phyloP scores from a whole-genome alignment of 2,888 invertebrate genomes.

The Labia minor region DNA sequence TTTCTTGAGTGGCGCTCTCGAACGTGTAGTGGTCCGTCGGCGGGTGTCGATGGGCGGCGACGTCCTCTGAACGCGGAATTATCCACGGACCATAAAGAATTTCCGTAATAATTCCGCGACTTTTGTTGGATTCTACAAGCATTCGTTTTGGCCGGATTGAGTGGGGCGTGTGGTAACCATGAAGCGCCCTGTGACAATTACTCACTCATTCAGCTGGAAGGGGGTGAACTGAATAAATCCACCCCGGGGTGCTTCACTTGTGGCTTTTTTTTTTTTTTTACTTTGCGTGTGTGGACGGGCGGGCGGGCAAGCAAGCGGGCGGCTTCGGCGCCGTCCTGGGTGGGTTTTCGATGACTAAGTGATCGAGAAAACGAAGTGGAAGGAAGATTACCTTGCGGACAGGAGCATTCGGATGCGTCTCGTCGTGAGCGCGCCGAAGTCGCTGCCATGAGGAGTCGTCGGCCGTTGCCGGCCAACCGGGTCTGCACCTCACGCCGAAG shows the following conservation, averaged over 20 bases:
- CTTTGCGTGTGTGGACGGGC: too few species aligned
- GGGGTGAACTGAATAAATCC: background rate
- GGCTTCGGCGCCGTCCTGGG: background rate
- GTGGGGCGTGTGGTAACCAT: background rate
- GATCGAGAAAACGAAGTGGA: background rate
- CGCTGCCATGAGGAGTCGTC: conserved; percentile 26
- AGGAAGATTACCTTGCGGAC: conserved; percentile 52
- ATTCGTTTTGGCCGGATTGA: background rate
- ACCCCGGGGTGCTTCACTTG: background rate
- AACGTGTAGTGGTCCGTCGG: too few species aligned
- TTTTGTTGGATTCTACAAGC: background rate
- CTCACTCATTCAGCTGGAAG: background rate
- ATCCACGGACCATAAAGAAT: background rate
- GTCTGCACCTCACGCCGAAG: conserved; percentile 44
- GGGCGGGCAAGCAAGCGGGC: background rate
- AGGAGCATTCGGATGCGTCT: conserved; percentile 54
- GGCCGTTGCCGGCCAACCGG: conserved; percentile 34
- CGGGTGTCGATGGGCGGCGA: background rate
- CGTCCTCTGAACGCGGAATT: background rate
- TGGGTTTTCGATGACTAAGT: background rate
- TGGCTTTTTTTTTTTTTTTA: too few species aligned
- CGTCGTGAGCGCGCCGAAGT: conserved; percentile 38
- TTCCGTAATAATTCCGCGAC: conserved; percentile 8
- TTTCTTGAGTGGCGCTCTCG: too few species aligned
- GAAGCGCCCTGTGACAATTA: background rate